Evolutionary conservation across 2,113 vertebrate genomes (phyloP).

Genomic region (Saccopteryx leptura): DNA sequence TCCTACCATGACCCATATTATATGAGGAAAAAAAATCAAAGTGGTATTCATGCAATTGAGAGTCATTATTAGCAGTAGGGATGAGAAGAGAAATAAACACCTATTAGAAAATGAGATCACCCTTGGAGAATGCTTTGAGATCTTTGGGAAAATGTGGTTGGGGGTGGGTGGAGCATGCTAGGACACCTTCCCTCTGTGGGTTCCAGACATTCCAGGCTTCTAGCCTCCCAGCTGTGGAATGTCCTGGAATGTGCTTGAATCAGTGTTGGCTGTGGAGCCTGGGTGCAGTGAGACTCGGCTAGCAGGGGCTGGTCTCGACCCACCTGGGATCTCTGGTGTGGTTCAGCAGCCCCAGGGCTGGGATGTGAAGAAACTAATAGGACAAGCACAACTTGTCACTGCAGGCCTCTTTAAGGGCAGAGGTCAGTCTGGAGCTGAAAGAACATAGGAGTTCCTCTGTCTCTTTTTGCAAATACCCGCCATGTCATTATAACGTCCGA

Average conservation of each 20-base stretch:
- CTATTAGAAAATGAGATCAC: constrained; percentile 58
- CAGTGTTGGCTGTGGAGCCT: not conserved
- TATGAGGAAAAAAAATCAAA: constrained; percentile 51
- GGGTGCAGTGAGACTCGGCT: not conserved
- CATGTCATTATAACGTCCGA: not conserved
- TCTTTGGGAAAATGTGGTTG: constrained; percentile 61
- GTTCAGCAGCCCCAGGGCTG: not conserved
- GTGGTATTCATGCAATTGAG: constrained; percentile 5
- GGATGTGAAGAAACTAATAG: not conserved
- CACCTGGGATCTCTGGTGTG: not conserved
- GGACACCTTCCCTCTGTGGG: constrained; percentile 43
- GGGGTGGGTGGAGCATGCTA: not conserved
- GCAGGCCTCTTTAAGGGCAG: not conserved
- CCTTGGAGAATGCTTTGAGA: constrained; percentile 48
- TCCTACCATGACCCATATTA: not conserved
- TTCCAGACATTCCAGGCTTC: constrained; percentile 60
- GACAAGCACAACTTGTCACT: not conserved
- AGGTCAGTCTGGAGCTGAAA: not conserved
- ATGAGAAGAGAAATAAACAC: constrained; percentile 50
- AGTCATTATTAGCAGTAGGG: not conserved
- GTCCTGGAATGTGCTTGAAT: constrained; percentile 55
- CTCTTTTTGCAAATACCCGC: not conserved
- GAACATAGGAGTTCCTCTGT: not conserved
- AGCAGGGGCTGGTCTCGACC: not conserved
- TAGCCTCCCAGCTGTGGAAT: constrained; percentile 57